A percentile compares a stretch with the other conserved stretches of the same genome.
phyloP scores from a whole-genome alignment of 2,113 vertebrate genomes.

The Anoura caudifer region DNA sequence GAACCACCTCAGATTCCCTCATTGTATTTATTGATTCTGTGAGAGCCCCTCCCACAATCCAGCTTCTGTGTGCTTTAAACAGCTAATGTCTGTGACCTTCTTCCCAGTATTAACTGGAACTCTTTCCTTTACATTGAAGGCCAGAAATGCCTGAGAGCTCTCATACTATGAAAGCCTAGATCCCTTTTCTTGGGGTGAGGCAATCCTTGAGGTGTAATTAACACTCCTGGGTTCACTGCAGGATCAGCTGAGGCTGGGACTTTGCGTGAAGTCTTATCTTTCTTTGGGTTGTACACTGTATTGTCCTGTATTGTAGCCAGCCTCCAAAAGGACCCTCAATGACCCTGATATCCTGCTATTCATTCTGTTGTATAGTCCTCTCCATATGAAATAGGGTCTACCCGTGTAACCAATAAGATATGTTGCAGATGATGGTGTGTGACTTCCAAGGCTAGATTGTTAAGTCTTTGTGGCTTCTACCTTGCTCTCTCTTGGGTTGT shows the following conservation, averaged over 20 bases:
- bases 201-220: not conserved
- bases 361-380: not conserved
- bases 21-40: not conserved
- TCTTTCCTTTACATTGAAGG: not conserved
- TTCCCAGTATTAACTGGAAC: not conserved
- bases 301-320: not conserved
- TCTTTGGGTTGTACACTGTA: not conserved
- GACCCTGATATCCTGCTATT: not conserved
- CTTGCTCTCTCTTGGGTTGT: not conserved
- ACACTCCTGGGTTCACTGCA: not conserved
- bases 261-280: not conserved
- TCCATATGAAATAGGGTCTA: not conserved
- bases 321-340: not conserved
- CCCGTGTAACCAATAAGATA: not conserved
- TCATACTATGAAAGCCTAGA: not conserved
- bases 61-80: conserved; percentile 3
- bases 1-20: not conserved
- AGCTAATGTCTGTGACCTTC: not conserved
- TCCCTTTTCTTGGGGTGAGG: not conserved
- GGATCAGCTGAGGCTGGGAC: not conserved
- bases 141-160: not conserved
- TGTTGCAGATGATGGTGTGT: not conserved
- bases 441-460: not conserved
- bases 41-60: not conserved
- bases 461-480: not conserved